Base-by-base conservation (phyloP, 1,140 invertebrate species). In the Eumaeus atala region DNA sequence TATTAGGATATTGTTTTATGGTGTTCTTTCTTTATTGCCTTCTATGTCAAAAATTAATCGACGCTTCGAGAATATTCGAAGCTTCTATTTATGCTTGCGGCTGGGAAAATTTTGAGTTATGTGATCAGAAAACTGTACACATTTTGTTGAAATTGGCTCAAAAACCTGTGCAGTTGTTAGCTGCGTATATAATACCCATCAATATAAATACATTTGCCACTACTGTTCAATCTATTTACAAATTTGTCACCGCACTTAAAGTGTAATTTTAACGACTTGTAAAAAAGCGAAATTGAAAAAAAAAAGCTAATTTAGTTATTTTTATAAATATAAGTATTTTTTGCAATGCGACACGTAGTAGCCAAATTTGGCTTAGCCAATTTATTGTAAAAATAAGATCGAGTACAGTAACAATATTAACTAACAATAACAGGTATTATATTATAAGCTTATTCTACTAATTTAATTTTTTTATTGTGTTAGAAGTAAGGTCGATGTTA, bases 21-120 rank as follows among this genome's bases (percentile, higher is more conserved):
- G 67, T 77, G 4, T 84, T 79, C 53, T 84, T 84, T 61, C 58
- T 84, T 6, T 87, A 84, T 55, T 84, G 79, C 58, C 81, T 74
- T 33, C 58, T 82, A 2, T 72, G 81, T 51, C 81, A 84, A 40
- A 63, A 59, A n/a, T 52, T 87, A 42, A 76, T 70, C 6, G 72
- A 80, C 54, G 70, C 74, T 8, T 68, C 79, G 5, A 74, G 84
- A 48, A 9, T 36, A 6, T 84, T 82, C 40, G 77, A 76, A 35
- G 61, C 48, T n/a, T 62, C 77, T 0, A 65, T 87, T 0, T 87
- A 87, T 48, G 61, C 70, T 14, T 87, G 83, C 54, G 81, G 81
- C 0, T 87, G 83, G 83, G 79, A 87, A 56, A 75, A 74, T 9
- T 82, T 84, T 47, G 51, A 59, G 36, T 14, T 76, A 14, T 74